Evolutionary conservation across 2,888 invertebrate species (phyloP).

Genomic region (Rhimphoctona megacephalus): DNA sequence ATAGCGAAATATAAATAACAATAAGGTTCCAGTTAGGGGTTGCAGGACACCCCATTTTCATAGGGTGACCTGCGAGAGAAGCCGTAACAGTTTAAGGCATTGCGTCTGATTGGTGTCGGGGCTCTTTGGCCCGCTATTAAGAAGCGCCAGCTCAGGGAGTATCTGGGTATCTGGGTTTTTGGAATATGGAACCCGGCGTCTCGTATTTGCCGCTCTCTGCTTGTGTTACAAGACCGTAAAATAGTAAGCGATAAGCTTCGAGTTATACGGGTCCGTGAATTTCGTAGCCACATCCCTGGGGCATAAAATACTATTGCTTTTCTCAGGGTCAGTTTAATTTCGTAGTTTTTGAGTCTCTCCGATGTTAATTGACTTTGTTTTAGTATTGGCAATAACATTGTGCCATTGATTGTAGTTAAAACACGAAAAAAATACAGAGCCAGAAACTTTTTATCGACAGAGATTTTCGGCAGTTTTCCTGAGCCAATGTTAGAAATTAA

Average conservation of each 20-base stretch:
- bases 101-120: slow-evolving; percentile 72
- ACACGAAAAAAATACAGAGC: background rate
- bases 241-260: slow-evolving; percentile 49
- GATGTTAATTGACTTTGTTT: background rate
- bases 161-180: slow-evolving; percentile 60
- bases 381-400: background rate
- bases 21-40: slow-evolving; percentile 47
- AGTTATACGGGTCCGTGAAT: slow-evolving; percentile 9
- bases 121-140: slow-evolving; percentile 40
- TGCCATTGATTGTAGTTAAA: background rate
- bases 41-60: slow-evolving; percentile 25
- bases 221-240: slow-evolving; percentile 66
- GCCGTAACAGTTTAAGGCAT: slow-evolving; percentile 68
- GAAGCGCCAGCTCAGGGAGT: slow-evolving; percentile 41
- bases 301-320: background rate
- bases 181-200: slow-evolving; percentile 19
- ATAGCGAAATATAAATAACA: slow-evolving; percentile 71
- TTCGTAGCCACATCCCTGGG: background rate
- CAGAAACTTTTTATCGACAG: background rate
- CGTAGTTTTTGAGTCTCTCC: background rate
- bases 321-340: slow-evolving; percentile 13
- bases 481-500: background rate
- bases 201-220: slow-evolving; percentile 19
- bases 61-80: slow-evolving; percentile 11
- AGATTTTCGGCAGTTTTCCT: background rate